These are phyloP conservation scores for Stigmatopora argus DNA, from an alignment of 2,113 vertebrate species.

Conservation along the genomic window DNA sequence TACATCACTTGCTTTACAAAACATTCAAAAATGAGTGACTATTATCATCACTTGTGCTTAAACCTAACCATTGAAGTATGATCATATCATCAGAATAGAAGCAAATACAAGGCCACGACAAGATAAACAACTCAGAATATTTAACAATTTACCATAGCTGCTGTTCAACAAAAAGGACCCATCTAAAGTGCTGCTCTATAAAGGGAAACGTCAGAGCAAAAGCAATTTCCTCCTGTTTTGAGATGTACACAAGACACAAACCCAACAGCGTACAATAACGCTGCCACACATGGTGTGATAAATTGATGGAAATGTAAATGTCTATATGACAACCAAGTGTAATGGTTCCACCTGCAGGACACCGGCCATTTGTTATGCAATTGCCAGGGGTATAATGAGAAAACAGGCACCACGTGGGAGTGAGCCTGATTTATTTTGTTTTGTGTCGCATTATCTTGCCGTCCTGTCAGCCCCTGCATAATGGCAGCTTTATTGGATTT, in stretches of 20 bases:
- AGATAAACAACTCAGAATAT: slow-evolving; percentile 13
- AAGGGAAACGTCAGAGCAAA: slow-evolving; percentile 23
- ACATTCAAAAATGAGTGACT: neutral
- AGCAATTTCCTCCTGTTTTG: slow-evolving; percentile 26
- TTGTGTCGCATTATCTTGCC: slow-evolving; percentile 48
- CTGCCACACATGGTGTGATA: slow-evolving; percentile 29
- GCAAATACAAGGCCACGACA: slow-evolving; percentile 15
- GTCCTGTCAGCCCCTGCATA: slow-evolving; percentile 52
- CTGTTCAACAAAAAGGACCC: slow-evolving; percentile 19
- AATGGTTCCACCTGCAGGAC: slow-evolving; percentile 36
- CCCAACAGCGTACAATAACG: slow-evolving; percentile 29
- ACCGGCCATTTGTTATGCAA: slow-evolving; percentile 47
- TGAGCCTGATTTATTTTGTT: slow-evolving; percentile 40
- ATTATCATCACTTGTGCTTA: neutral
- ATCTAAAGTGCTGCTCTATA: slow-evolving; percentile 15
- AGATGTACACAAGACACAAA: slow-evolving; percentile 17
- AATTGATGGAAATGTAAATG: slow-evolving; percentile 48
- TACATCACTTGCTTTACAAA: neutral
- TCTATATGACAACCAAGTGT: slow-evolving; percentile 33
- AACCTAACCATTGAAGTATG: neutral
- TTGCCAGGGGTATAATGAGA: slow-evolving; percentile 37
- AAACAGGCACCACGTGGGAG: slow-evolving; percentile 31
- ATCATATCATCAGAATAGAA: slow-evolving; percentile 4
- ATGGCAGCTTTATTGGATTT: slow-evolving; percentile 53
- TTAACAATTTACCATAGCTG: slow-evolving; percentile 28